Conservation (phyloP, 53 echinoderm and acorn worm species). For the Holothuria leucospilota region DNA sequence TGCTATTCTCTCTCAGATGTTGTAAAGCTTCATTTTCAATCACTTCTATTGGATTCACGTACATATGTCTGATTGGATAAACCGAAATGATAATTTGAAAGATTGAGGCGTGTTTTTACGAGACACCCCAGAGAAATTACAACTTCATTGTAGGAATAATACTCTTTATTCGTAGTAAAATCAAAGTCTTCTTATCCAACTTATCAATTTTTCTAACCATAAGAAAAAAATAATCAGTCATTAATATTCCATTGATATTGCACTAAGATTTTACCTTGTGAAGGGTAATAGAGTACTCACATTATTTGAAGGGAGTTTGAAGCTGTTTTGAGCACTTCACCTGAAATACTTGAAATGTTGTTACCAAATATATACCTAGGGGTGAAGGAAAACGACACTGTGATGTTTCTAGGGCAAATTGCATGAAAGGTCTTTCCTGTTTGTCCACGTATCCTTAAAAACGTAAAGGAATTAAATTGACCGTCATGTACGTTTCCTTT, state of each 20-base stretch:
- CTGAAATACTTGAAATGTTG: neutral
- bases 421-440: no score
- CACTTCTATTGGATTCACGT: slow-evolving; percentile 15
- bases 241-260: no score
- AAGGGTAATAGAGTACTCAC: neutral
- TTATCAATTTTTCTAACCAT: no score
- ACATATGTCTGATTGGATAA: slow-evolving; percentile 11
- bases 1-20: neutral
- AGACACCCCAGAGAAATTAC: neutral
- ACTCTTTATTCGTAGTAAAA: no score
- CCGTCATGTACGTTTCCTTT: no score
- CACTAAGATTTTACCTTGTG: no score
- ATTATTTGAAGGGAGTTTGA: neutral
- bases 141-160: no score
- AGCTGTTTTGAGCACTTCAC: neutral
- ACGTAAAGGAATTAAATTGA: no score
- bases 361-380: slow-evolving; percentile 17
- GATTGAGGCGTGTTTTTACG: neutral
- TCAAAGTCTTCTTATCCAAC: no score
- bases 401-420: no score
- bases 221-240: no score
- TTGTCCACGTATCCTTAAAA: no score
- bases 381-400: neutral
- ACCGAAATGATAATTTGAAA: neutral
- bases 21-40: slow-evolving; percentile 10